Evolutionary conservation across 2,888 invertebrate species (phyloP), one percentile per base, ranked within the genome.

Genomic region (Ormia ochracea): DNA sequence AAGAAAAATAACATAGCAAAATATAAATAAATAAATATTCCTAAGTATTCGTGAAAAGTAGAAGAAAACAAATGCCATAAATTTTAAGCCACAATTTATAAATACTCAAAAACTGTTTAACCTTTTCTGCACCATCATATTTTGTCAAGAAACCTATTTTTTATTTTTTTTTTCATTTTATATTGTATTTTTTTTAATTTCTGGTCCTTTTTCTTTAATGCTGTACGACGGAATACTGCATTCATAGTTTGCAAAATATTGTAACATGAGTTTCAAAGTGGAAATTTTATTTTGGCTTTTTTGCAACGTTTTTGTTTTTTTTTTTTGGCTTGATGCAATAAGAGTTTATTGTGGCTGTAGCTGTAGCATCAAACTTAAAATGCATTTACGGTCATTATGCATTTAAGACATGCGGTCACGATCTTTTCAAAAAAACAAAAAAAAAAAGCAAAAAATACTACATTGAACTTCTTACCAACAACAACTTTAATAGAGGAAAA

Each of bases 351-450:
- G 72, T 68, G 56, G 75, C 61, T 81, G 61, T 69, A 41, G 69
- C 58, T 81, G 69, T 78, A 78, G 69, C 76, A 79, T 74, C 82
- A 75, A 80, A 80, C 76, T 80, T 80, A 76, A 80, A 77, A 78
- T 81, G 78, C 82, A 82, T 87, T 86, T 88, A 86, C 89, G 89
- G 88, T 88, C 88, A 88, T 88, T 88, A 89, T 88, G 89, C 89
- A 88, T 88, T 88, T 88, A 87, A 87, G 89, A 88, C 89, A 88
- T 86, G 89, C 88, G 88, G 88, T 88, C 88, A 88, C 88, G 88
- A 88, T 88, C 88, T 88, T 84, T 85, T 86, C 72, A 76, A 80
- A 76, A 80, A 66, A 31, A 38, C 17, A 10, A n/a, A 10, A 33
- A 56, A 33, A 45, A 17, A 52, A 43, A 45, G 19, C 17, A 0